Conservation (phyloP, 2,888 invertebrate genomes). For the Therioaphis trifolii region DNA sequence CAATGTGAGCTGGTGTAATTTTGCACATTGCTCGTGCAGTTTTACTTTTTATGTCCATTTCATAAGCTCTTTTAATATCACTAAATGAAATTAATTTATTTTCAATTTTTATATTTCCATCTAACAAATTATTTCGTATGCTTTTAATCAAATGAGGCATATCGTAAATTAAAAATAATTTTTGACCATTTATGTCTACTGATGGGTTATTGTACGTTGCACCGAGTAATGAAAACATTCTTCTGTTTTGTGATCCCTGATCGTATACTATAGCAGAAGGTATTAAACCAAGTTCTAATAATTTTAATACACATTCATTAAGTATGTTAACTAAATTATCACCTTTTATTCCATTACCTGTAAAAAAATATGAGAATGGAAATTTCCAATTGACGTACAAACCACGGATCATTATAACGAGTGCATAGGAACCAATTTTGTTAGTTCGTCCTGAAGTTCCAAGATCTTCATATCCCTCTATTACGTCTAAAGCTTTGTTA, state of each 20-base stretch:
- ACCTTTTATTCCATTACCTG: constrained; percentile 62
- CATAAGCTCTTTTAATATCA: constrained; percentile 64
- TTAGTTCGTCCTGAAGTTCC: constrained; percentile 64
- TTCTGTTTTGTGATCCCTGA: constrained; percentile 4
- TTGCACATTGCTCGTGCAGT: neutral
- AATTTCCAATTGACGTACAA: too few relatives aligned
- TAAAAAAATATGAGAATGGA: constrained; percentile 65
- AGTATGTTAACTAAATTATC: neutral
- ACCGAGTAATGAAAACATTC: constrained; percentile 60
- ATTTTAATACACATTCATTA: neutral
- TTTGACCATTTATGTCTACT: constrained; percentile 58
- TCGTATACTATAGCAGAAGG: neutral
- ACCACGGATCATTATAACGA: constrained; percentile 66
- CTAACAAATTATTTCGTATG: constrained; percentile 64
- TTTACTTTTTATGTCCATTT: constrained; percentile 11
- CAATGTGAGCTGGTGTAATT: neutral
- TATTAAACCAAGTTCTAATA: constrained; percentile 2
- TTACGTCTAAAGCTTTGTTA: constrained; percentile 29
- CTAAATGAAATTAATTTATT: constrained; percentile 63
- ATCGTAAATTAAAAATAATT: too few relatives aligned
- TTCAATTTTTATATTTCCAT: constrained; percentile 62
- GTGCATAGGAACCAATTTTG: constrained; percentile 65
- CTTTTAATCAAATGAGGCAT: constrained; percentile 65
- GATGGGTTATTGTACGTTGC: constrained; percentile 65
- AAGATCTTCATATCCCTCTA: constrained; percentile 66